Evolutionary conservation across 2,797 vertebrate species (phyloP).

Genomic region (Pipistrellus kuhlii): DNA sequence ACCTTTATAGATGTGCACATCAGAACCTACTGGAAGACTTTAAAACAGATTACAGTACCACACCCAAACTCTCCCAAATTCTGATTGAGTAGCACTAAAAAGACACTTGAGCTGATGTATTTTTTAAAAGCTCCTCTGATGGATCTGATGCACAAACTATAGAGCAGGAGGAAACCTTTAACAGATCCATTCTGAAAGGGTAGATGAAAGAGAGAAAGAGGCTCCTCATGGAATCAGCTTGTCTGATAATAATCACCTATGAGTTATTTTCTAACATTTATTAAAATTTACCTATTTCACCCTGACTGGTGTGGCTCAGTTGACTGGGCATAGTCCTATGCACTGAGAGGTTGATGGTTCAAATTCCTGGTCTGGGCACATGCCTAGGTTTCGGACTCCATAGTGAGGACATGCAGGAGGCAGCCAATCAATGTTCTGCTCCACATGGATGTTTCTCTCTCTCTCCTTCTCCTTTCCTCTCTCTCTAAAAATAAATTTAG

Average conservation of each 20-base stretch:
- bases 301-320: too few species aligned
- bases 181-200: background rate
- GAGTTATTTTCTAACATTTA: background rate
- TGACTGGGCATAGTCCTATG: too few species aligned
- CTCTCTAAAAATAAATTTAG: too few species aligned
- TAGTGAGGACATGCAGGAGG: too few species aligned
- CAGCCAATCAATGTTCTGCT: too few species aligned
- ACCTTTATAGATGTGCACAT: background rate
- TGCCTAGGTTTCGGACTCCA: too few species aligned
- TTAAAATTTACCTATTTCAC: too few species aligned
- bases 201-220: background rate
- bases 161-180: background rate
- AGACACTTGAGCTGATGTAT: background rate
- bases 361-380: too few species aligned
- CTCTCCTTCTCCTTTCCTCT: too few species aligned
- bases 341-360: too few species aligned
- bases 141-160: background rate
- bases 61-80: background rate
- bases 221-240: background rate
- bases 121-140: background rate
- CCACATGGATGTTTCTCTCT: too few species aligned
- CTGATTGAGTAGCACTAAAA: background rate
- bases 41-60: background rate
- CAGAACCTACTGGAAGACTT: background rate
- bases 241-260: background rate